Conservation (phyloP, 2,888 invertebrate species). For the Actias luna region DNA sequence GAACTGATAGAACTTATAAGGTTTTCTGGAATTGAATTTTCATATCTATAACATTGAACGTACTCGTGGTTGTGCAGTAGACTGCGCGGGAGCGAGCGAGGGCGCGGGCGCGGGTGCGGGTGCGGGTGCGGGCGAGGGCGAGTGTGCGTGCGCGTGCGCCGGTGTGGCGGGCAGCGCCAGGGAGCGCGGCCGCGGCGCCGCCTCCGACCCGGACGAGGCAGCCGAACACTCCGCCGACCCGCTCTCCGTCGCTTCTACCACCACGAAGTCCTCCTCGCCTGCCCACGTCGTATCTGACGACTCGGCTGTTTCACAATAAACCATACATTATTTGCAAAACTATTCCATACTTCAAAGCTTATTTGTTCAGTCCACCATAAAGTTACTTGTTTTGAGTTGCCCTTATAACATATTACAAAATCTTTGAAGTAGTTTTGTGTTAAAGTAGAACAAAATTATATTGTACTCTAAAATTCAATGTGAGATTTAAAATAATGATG, state of each 20-base stretch:
- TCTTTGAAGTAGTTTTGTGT: no score
- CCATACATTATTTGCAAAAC: neutral
- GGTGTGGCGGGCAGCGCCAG: slow-evolving; percentile 50
- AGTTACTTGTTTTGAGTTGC: no score
- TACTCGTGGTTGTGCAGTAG: slow-evolving; percentile 20
- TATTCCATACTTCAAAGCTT: neutral
- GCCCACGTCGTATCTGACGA: slow-evolving; percentile 80
- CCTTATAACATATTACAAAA: no score
- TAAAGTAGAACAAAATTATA: no score
- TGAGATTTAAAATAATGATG: no score
- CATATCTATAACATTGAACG: neutral
- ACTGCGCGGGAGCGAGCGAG: slow-evolving; percentile 19
- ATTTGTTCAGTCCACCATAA: neutral
- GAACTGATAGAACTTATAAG: no score
- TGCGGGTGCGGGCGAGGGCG: slow-evolving; percentile 21
- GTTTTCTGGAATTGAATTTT: no score
- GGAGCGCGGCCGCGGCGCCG: slow-evolving; percentile 68
- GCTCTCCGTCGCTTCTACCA: slow-evolving; percentile 87
- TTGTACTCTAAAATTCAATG: no score
- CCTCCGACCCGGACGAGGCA: slow-evolving; percentile 65
- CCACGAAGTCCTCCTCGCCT: slow-evolving; percentile 91
- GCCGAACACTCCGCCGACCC: slow-evolving; percentile 72
- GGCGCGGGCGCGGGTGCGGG: slow-evolving; percentile 23
- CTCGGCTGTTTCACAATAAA: slow-evolving; percentile 61
- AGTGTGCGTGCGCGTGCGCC: slow-evolving; percentile 25